Conservation (phyloP, 2,888 invertebrate species). For the Mythimna impura region DNA sequence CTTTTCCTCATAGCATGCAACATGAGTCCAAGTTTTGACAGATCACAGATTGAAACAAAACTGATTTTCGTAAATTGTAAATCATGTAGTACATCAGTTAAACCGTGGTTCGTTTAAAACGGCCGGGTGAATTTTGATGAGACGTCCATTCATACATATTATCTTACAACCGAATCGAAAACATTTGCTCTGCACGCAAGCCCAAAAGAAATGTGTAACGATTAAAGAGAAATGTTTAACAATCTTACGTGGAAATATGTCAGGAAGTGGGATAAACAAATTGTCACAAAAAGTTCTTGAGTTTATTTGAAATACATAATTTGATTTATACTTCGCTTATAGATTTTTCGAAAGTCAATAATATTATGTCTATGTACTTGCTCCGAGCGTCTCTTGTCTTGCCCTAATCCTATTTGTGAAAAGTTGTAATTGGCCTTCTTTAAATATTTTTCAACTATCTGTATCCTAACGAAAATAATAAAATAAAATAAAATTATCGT, state of each 20-base stretch:
- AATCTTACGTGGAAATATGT: slow-evolving; percentile 12
- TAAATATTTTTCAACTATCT: too few relatives aligned
- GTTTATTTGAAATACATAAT: neutral
- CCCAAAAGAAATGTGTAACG: slow-evolving; percentile 43
- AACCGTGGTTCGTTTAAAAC: slow-evolving; percentile 6
- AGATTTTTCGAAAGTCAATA: too few relatives aligned
- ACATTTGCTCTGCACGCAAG: slow-evolving; percentile 40
- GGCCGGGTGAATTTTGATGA: slow-evolving; percentile 51
- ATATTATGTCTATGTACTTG: too few relatives aligned
- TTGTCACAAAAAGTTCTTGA: slow-evolving; percentile 2
- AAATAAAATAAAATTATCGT: too few relatives aligned
- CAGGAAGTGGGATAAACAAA: neutral
- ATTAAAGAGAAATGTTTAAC: slow-evolving; percentile 22
- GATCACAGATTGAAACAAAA: slow-evolving; percentile 18
- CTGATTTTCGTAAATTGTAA: slow-evolving; percentile 10
- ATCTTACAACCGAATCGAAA: slow-evolving; percentile 45
- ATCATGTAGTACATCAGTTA: slow-evolving; percentile 24
- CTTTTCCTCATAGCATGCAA: neutral
- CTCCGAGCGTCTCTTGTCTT: too few relatives aligned
- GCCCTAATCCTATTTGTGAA: too few relatives aligned
- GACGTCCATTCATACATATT: slow-evolving; percentile 52
- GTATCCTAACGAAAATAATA: too few relatives aligned
- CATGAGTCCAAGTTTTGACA: neutral
- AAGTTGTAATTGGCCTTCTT: too few relatives aligned
- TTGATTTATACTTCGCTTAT: too few relatives aligned